Percentiles rank a stretch among this genome's conserved stretches.
These are phyloP conservation scores for Bombus pyrosoma DNA, from an alignment of 1,140 invertebrate species.

Conservation along the genomic window DNA sequence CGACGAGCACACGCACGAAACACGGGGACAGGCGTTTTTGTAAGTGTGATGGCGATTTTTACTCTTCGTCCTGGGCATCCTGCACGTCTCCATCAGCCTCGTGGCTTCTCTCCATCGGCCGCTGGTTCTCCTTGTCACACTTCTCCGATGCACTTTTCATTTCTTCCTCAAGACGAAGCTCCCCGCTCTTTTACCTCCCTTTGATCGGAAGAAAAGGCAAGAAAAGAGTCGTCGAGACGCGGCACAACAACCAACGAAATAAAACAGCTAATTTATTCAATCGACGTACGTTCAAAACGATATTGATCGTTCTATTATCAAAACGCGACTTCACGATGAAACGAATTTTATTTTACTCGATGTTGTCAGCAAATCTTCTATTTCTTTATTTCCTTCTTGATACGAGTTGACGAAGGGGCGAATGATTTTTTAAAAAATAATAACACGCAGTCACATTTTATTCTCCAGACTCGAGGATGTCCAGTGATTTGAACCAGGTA, in stretches of 20 bases:
- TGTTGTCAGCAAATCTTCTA: background rate
- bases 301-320: background rate
- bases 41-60: conserved; percentile 62
- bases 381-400: background rate
- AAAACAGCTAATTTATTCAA: background rate
- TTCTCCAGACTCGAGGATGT: background rate
- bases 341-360: no score
- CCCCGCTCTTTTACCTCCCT: background rate
- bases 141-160: conserved; percentile 59
- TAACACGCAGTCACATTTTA: background rate
- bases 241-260: conserved; percentile 16
- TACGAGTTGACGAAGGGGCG: no score
- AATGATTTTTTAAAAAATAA: background rate
- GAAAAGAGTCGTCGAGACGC: background rate
- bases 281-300: background rate
- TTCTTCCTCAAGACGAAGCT: background rate
- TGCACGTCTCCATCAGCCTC: conserved; percentile 43
- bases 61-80: conserved; percentile 71
- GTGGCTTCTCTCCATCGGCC: conserved; percentile 51
- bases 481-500: background rate
- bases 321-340: background rate
- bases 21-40: conserved; percentile 58
- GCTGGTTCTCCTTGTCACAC: conserved; percentile 70
- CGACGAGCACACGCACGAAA: conserved; percentile 52
- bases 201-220: background rate